phyloP scores from a whole-genome alignment of 2,888 invertebrate genomes.

The Tenthredo livida region DNA sequence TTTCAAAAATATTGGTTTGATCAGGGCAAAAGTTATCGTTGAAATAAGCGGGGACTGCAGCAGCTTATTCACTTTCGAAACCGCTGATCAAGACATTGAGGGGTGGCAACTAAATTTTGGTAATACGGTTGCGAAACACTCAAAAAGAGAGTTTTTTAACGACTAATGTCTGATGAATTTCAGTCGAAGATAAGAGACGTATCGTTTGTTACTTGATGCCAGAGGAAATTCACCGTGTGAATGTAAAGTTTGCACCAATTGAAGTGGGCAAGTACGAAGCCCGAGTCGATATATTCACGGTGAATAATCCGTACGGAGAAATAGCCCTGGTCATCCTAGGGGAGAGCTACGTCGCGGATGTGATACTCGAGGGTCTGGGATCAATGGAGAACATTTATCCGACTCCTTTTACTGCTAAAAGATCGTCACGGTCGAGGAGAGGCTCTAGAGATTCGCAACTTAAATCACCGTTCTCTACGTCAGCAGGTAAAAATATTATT shows the following conservation, averaged over 20 bases:
- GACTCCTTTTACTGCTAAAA: slow-evolving; percentile 30
- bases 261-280: slow-evolving; percentile 65
- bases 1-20: slow-evolving; percentile 76
- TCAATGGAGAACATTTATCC: slow-evolving; percentile 56
- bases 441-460: slow-evolving; percentile 26
- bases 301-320: slow-evolving; percentile 82
- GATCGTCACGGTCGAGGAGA: slow-evolving; percentile 14
- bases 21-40: slow-evolving; percentile 75
- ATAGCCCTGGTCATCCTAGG: slow-evolving; percentile 78
- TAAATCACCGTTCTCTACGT: neutral
- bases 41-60: slow-evolving; percentile 71
- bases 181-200: slow-evolving; percentile 54
- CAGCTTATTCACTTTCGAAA: slow-evolving; percentile 57
- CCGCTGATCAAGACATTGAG: neutral
- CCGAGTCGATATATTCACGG: slow-evolving; percentile 77
- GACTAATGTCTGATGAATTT: neutral
- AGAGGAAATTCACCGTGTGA: slow-evolving; percentile 67
- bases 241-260: slow-evolving; percentile 72
- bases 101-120: neutral
- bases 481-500: neutral
- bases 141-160: neutral
- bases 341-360: slow-evolving; percentile 78
- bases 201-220: slow-evolving; percentile 65
- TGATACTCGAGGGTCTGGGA: slow-evolving; percentile 77
- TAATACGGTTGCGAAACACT: neutral